Conservation (phyloP, 1,140 invertebrate species). For the Bombus waltoni region DNA sequence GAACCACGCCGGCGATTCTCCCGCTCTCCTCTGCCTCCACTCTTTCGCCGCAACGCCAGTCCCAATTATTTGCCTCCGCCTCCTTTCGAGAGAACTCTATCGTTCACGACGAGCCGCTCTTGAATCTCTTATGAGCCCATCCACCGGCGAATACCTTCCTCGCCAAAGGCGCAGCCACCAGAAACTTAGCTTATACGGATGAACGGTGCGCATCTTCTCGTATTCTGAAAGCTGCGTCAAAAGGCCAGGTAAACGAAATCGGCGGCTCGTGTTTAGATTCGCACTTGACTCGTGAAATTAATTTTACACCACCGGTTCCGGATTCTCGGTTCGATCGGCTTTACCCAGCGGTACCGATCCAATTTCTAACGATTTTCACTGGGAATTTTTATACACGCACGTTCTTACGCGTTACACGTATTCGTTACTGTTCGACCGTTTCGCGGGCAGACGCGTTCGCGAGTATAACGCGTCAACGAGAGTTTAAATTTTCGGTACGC, state of each 20-base stretch:
- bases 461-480: too few species aligned
- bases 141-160: conserved; percentile 36
- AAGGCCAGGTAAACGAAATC: background rate
- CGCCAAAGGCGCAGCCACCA: conserved; percentile 34
- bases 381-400: background rate
- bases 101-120: conserved; percentile 60
- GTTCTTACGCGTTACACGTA: background rate
- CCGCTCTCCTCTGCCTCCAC: background rate
- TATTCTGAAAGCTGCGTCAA: conserved; percentile 12
- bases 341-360: background rate
- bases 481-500: too few species aligned
- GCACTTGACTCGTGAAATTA: conserved; percentile 8
- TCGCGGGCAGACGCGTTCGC: too few species aligned
- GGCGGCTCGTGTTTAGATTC: background rate
- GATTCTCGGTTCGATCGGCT: background rate
- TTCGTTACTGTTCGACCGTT: background rate
- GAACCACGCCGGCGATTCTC: conserved; percentile 40
- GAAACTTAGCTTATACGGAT: conserved; percentile 47
- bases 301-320: background rate
- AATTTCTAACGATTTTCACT: background rate
- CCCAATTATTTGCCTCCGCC: conserved; percentile 60
- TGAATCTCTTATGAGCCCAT: conserved; percentile 60
- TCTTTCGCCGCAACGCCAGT: conserved; percentile 55
- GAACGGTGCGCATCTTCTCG: conserved; percentile 25
- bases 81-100: conserved; percentile 62